Evolutionary conservation across 2,888 invertebrate genomes (phyloP).

Genomic region (Palloptera scutellata): DNA sequence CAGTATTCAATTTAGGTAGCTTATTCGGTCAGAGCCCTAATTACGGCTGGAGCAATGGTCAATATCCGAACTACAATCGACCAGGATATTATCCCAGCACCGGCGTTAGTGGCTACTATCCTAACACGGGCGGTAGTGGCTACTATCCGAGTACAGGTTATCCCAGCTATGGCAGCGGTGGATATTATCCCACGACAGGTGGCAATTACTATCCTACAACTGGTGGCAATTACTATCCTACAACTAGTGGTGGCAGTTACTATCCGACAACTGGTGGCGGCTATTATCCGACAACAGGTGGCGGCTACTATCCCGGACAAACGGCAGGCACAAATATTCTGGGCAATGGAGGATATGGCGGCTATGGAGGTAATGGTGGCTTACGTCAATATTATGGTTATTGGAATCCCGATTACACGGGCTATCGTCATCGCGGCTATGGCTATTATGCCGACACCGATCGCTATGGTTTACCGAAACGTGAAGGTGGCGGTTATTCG

Average conservation of each 20-base stretch:
- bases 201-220: constrained; percentile 36
- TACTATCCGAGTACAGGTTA: constrained; percentile 44
- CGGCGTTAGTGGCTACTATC: constrained; percentile 41
- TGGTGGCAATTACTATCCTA: constrained; percentile 36
- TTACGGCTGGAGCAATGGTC: constrained; percentile 41
- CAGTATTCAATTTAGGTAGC: constrained; percentile 64
- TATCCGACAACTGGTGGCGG: constrained; percentile 54
- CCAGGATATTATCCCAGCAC: constrained; percentile 29
- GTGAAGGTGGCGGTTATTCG: constrained; percentile 27
- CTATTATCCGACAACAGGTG: constrained; percentile 51
- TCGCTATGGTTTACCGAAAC: constrained; percentile 54
- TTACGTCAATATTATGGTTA: constrained; percentile 69
- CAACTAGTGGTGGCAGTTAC: constrained; percentile 14
- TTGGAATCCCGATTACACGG: constrained; percentile 67
- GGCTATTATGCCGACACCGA: constrained; percentile 66
- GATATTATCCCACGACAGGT: constrained; percentile 34
- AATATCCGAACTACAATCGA: constrained; percentile 38
- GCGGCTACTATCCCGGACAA: constrained; percentile 47
- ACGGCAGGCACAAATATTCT: constrained; percentile 30
- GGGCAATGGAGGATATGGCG: constrained; percentile 66
- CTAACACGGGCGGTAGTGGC: constrained; percentile 32
- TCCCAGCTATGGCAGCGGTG: constrained; percentile 1
- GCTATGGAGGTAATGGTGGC: constrained; percentile 71
- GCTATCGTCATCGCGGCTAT: constrained; percentile 69
- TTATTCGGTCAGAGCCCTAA: constrained; percentile 51